A percentile compares a stretch with the other conserved stretches of the same genome.
These are phyloP conservation scores for Hylomyscus alleni DNA, from an alignment of 2,797 vertebrate species.

Conservation along the genomic window DNA sequence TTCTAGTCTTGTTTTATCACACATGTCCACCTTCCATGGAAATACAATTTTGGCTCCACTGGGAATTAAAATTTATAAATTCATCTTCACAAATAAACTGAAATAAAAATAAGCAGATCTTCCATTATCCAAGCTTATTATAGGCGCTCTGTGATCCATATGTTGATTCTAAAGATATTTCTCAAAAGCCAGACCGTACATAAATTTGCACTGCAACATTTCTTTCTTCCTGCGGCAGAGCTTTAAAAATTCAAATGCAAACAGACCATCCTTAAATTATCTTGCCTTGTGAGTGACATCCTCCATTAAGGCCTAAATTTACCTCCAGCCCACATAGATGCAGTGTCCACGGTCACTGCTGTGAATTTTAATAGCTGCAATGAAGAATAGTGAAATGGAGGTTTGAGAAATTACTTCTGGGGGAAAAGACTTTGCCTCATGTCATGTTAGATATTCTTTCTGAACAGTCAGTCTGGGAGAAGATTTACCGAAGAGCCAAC, in stretches of 20 bases:
- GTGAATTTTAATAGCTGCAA: conserved; percentile 76
- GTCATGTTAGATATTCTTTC: conserved; percentile 59
- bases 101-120: conserved; percentile 81
- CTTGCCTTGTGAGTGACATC: conserved; percentile 74
- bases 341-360: conserved; percentile 76
- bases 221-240: conserved; percentile 78
- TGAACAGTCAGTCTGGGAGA: conserved; percentile 32
- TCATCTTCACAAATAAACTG: conserved; percentile 80
- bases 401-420: conserved; percentile 61
- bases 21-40: conserved; percentile 58
- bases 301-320: conserved; percentile 81
- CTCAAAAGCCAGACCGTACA: conserved; percentile 74
- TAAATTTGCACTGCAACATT: conserved; percentile 81
- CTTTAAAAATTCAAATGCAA: conserved; percentile 81
- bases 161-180: conserved; percentile 84
- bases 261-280: conserved; percentile 81
- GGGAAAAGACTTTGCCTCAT: conserved; percentile 24
- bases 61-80: conserved; percentile 74
- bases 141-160: conserved; percentile 79
- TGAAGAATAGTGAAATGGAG: conserved; percentile 72
- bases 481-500: neutral
- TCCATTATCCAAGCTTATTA: conserved; percentile 80
- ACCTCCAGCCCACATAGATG: conserved; percentile 76
- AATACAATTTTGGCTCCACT: conserved; percentile 61
- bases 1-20: conserved; percentile 30